Evolutionary conservation across 2,888 invertebrate species (phyloP).

Genomic region (Plagodis dolabraria): DNA sequence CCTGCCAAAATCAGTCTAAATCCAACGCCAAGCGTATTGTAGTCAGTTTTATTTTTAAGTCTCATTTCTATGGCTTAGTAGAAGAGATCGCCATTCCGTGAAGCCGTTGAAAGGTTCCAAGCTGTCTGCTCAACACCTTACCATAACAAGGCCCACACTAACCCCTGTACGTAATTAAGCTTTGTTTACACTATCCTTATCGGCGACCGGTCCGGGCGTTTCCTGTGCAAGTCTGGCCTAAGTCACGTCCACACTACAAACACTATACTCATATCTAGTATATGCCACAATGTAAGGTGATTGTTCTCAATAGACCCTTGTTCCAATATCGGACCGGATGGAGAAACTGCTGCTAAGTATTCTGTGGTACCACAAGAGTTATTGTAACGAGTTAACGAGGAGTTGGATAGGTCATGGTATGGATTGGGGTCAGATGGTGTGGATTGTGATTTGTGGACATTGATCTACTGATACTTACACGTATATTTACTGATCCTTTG

Average conservation of each 20-base stretch:
- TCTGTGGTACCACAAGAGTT: slow-evolving; percentile 18
- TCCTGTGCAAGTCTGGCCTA: slow-evolving; percentile 51
- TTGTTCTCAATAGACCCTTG: slow-evolving; percentile 51
- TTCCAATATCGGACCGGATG: slow-evolving; percentile 57
- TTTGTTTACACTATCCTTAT: slow-evolving; percentile 56
- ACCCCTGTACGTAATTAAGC: slow-evolving; percentile 29
- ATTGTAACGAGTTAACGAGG: slow-evolving; percentile 38
- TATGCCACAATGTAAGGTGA: slow-evolving; percentile 47
- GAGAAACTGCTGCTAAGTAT: slow-evolving; percentile 36
- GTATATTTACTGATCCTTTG: no score
- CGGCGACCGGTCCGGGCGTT: slow-evolving; percentile 43
- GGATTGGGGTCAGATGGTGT: slow-evolving; percentile 5
- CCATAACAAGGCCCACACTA: slow-evolving; percentile 19
- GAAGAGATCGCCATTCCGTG: no score
- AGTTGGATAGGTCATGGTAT: slow-evolving; percentile 17
- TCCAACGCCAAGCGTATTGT: no score
- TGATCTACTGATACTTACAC: no score
- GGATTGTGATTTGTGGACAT: slow-evolving; percentile 5
- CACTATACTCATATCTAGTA: slow-evolving; percentile 3
- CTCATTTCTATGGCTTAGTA: background rate
- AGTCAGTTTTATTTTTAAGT: no score
- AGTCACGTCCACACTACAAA: slow-evolving; percentile 59
- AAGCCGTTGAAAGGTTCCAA: slow-evolving; percentile 15
- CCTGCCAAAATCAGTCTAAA: no score
- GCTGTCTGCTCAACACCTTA: slow-evolving; percentile 13